Percentiles rank a stretch among this genome's conserved stretches.
Conservation (phyloP, 2,113 vertebrate genomes). For the Todiramphus chloris region DNA sequence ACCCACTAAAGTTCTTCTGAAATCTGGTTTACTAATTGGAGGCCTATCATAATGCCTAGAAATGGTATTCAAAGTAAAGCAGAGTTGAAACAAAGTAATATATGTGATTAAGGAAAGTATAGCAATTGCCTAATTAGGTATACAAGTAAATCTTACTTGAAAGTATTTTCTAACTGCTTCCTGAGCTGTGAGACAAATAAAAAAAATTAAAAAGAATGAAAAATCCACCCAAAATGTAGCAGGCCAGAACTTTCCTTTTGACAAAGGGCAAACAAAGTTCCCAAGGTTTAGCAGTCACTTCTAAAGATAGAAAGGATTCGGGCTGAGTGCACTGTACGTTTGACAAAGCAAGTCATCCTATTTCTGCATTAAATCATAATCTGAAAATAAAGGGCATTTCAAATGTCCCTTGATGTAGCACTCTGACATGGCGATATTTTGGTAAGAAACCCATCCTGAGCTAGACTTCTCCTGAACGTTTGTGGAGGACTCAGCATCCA, state of each 20-base stretch:
- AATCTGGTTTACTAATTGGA: neutral
- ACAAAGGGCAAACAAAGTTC: neutral
- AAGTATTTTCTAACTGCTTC: neutral
- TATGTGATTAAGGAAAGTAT: neutral
- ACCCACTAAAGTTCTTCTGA: neutral
- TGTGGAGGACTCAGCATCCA: neutral
- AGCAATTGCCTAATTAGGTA: neutral
- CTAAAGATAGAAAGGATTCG: neutral
- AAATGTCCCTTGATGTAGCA: neutral
- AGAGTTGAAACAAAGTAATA: neutral
- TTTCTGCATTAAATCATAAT: constrained; percentile 11
- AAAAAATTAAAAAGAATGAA: neutral
- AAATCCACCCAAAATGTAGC: neutral
- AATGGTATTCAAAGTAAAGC: neutral
- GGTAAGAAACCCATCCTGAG: neutral
- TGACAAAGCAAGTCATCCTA: neutral
- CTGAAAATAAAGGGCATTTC: constrained; percentile 47
- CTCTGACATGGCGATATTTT: neutral
- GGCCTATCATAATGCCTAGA: neutral
- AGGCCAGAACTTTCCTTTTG: neutral
- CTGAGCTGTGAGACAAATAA: neutral
- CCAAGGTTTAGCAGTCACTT: neutral
- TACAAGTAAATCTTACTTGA: neutral
- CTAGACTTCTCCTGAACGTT: neutral
- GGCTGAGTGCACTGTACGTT: neutral